A percentile compares a stretch with the other conserved stretches of the same genome.
Evolutionary conservation across 2,888 invertebrate genomes (phyloP).

Genomic region (Philereme vetulata): DNA sequence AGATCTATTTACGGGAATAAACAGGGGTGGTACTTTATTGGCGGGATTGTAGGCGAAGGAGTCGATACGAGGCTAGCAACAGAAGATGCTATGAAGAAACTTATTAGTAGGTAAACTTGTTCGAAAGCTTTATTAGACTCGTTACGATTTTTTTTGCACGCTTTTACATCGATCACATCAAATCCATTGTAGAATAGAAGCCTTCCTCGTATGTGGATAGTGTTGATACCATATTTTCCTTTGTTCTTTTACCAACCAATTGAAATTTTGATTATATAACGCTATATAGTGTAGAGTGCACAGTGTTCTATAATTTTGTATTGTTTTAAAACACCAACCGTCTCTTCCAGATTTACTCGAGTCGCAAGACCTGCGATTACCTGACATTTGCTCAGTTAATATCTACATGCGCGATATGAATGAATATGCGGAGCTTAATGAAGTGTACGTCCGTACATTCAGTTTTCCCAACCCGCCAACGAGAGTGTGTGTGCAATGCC

Average conservation of each 20-base stretch:
- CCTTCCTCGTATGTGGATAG: no score
- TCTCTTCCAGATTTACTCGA: slow-evolving; percentile 77
- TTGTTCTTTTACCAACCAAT: no score
- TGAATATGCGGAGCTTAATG: slow-evolving; percentile 90
- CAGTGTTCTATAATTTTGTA: not conserved
- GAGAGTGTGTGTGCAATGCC: slow-evolving; percentile 92
- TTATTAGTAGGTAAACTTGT: slow-evolving; percentile 90
- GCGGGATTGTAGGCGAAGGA: slow-evolving; percentile 90
- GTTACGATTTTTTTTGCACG: slow-evolving; percentile 39
- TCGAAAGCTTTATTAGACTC: slow-evolving; percentile 54
- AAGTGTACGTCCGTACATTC: slow-evolving; percentile 89
- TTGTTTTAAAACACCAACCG: not conserved
- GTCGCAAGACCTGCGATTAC: slow-evolving; percentile 77
- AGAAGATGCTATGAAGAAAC: slow-evolving; percentile 88
- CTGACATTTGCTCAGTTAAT: slow-evolving; percentile 91
- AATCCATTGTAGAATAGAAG: no score
- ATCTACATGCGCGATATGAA: slow-evolving; percentile 93
- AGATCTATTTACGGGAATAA: slow-evolving; percentile 86
- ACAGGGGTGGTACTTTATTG: slow-evolving; percentile 93
- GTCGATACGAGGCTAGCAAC: slow-evolving; percentile 86
- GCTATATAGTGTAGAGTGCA: no score
- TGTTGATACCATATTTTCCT: no score
- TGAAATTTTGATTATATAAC: no score
- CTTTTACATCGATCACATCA: slow-evolving; percentile 1
- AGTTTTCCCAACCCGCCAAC: slow-evolving; percentile 92